Conservation (phyloP, 2,113 vertebrate species). For the Lagopus leucura region DNA sequence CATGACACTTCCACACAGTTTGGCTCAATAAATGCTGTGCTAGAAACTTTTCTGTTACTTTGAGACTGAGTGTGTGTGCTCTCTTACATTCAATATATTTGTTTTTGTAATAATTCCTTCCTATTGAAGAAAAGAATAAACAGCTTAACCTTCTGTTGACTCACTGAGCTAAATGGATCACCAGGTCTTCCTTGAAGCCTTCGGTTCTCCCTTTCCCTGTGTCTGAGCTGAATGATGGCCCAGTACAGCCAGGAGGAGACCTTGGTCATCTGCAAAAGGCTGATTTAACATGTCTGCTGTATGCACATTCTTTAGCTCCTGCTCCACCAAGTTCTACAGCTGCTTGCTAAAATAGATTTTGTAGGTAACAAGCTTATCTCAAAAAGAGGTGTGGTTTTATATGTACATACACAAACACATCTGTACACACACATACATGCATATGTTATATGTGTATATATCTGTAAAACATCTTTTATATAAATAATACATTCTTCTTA, state of each 20-base stretch:
- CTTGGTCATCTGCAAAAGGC: accelerated
- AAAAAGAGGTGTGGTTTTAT: background rate
- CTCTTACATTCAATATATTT: background rate
- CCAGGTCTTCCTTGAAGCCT: background rate
- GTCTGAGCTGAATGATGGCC: accelerated
- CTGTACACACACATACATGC: no score
- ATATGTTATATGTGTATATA: background rate
- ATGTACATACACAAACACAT: no score
- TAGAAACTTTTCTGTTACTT: background rate
- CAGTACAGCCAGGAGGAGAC: background rate
- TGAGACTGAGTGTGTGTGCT: accelerated
- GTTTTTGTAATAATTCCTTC: background rate
- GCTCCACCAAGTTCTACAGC: accelerated
- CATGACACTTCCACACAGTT: background rate
- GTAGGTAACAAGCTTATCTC: no score
- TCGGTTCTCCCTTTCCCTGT: background rate
- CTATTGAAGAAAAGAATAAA: background rate
- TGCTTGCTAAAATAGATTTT: background rate
- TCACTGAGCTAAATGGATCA: background rate
- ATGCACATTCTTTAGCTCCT: background rate
- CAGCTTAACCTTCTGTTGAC: background rate
- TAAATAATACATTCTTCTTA: background rate
- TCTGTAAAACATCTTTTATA: background rate
- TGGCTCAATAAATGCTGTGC: background rate
- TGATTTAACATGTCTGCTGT: background rate